A percentile compares a stretch with the other conserved stretches of the same genome.
These are phyloP conservation scores for Drosophila teissieri DNA, from an alignment of 1,140 invertebrate genomes.

Conservation along the genomic window DNA sequence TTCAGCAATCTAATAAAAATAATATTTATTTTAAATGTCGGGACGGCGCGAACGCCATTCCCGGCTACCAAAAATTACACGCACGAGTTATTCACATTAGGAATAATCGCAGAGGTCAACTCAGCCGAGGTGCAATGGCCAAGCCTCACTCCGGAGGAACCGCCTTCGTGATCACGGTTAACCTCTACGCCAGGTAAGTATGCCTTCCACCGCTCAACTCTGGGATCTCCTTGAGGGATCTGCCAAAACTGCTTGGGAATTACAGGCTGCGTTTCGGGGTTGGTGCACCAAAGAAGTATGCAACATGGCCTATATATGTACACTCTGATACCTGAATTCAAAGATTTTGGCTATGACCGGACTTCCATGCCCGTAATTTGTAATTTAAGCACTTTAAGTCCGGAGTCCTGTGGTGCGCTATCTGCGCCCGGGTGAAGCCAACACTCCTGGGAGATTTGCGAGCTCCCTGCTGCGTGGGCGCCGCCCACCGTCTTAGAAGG, in stretches of 20 bases:
- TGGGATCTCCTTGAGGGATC: neutral
- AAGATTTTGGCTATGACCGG: neutral
- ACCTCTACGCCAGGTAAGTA: constrained; percentile 87
- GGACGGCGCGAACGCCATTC: constrained; percentile 84
- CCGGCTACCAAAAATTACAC: constrained; percentile 84
- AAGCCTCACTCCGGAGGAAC: constrained; percentile 88
- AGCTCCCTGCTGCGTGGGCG: constrained; percentile 32
- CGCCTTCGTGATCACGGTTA: constrained; percentile 88
- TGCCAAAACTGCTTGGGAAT: constrained; percentile 56
- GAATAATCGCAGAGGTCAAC: constrained; percentile 83
- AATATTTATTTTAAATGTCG: constrained; percentile 56
- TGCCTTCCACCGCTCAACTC: constrained; percentile 60
- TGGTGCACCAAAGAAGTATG: neutral
- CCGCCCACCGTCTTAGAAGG: constrained; percentile 15
- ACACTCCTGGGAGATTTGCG: constrained; percentile 57
- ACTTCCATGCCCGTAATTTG: constrained; percentile 15
- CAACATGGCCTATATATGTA: too few species aligned
- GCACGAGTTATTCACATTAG: constrained; percentile 84
- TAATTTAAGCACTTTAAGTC: neutral
- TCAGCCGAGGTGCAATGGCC: constrained; percentile 72
- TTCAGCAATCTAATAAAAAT: neutral
- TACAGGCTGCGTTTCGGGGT: neutral
- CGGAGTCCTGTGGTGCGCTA: constrained; percentile 2
- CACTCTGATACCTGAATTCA: neutral
- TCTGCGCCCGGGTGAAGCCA: constrained; percentile 24